Percentiles rank a stretch among this genome's conserved stretches.
These are phyloP conservation scores for Sula dactylatra DNA, from an alignment of 2,113 vertebrate species.

Conservation along the genomic window DNA sequence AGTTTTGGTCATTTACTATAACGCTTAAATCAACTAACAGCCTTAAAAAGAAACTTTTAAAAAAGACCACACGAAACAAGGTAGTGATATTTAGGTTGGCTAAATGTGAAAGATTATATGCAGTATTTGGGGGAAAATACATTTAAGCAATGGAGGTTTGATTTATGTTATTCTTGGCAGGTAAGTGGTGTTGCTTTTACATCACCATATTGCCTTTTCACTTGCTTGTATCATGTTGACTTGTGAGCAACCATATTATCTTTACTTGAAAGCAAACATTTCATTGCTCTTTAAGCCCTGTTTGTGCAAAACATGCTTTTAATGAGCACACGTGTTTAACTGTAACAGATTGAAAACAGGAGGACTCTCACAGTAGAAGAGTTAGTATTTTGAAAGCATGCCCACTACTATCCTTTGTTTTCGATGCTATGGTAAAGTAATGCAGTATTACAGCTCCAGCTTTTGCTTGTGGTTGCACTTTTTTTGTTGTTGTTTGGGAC, in stretches of 20 bases:
- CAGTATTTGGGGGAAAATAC: background rate
- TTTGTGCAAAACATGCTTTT: conserved; percentile 11
- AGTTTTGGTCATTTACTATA: background rate
- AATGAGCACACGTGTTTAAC: background rate
- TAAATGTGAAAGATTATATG: background rate
- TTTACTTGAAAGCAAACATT: background rate
- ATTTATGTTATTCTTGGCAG: background rate
- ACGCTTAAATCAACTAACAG: background rate
- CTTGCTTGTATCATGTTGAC: background rate
- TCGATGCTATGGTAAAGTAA: background rate
- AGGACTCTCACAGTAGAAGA: conserved; percentile 1
- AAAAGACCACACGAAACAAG: background rate
- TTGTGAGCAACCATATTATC: background rate
- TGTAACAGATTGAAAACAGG: conserved; percentile 46
- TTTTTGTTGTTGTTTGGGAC: background rate
- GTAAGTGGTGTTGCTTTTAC: background rate
- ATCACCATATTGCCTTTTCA: background rate
- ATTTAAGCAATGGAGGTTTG: background rate
- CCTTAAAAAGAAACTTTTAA: background rate
- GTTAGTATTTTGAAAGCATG: conserved; percentile 31
- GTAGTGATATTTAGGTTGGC: background rate
- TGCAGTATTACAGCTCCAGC: background rate
- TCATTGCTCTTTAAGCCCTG: background rate
- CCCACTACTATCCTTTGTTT: conserved; percentile 49
- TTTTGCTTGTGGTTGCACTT: background rate